Evolutionary conservation across 2,888 invertebrate species (phyloP), one percentile per base, ranked within the genome.

Genomic region (Catocala sponsa): DNA sequence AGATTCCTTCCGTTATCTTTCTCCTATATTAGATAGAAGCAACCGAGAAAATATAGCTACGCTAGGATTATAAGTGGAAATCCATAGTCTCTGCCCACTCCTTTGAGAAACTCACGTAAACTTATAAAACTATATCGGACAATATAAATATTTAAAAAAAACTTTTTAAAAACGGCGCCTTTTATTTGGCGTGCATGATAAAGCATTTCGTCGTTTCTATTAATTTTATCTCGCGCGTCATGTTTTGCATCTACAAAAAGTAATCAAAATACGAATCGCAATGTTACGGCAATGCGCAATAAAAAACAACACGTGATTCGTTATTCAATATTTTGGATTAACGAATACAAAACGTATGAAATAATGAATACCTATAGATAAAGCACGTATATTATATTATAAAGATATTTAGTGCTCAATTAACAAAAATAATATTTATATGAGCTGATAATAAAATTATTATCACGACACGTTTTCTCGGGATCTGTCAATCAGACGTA

Each of bases 191-290:
- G 12, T 42, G 32, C 54, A 35, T 63, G 50, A 52, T 6, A 54
- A 41, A 62, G 56, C 63, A 63, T 65, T 70, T 65, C 59, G 48
- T 61, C 58, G 72, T 59, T 41, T 59, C 65, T 60, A 74, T 80
- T 80, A 51, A 78, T 77, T 77, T 76, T 72, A 77, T 65, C 72
- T 70, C 56, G 46, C 35, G 55, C 62, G 63, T 60, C 70, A 72
- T 68, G 60, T 60, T 71, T 59, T 60, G 25, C 11, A 13, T 51
- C 10, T 49, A 55, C 59, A 74, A 74, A 38, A 74, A 72, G 48
- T 61, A 58, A 74, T 72, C 65, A 65, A 74, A 70, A 25, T 25
- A 25, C 25, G 25, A 25, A 63, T 60, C 46, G 61, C 53, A 71
- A 59, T 46, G 54, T 49, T 62, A 59, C 60, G 57, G 50, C 42